Evolutionary conservation across 1,140 invertebrate genomes (phyloP), one percentile per base, ranked within the genome.

Genomic region (Pygmarrhopalites habei): DNA sequence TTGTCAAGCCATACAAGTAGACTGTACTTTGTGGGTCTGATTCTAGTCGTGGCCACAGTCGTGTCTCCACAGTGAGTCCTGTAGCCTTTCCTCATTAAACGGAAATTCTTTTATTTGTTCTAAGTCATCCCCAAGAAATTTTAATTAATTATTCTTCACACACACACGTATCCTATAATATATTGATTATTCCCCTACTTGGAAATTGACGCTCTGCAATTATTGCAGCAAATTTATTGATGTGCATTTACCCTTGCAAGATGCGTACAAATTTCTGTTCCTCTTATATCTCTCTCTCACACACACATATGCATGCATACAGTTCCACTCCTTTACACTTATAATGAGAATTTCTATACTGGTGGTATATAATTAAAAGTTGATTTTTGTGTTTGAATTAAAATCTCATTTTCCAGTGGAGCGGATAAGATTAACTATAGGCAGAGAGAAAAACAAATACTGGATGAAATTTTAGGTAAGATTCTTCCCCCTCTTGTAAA

Each of bases 391-490:
- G 15, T 46, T 21, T 46, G 44, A 17, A 10, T 10, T 47, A 5
- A 49, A 26, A 14, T 49, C 29, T 53, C n/a, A 21, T 12, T 57
- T 58, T 64, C 17, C 62, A 64, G 62, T 41, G 55, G 62, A n/a
- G 55, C 52, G 12, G 55, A 64, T 49, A 64, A 64, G 46, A 64
- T 58, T 19, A 64, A 64, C 46, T 64, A 64, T 28, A 83, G 91
- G 70, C 89, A 92, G 81, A 93, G 90, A 78, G 91, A 95, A 80
- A 94, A 95, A 77, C 85, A 91, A 78, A 89, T 95, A 72, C 79
- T 95, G 77, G 92, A 95, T 79, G 85, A 88, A 78, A 94, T 95
- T 76, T 82, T 95, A 70, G n/a, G n/a, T n/a, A n/a, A n/a, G n/a
- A n/a, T n/a, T n/a, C n/a, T n/a, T n/a, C n/a, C n/a, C n/a, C n/a